These are phyloP conservation scores for Camelus dromedarius DNA, from an alignment of 2,113 vertebrate genomes.

Conservation along the genomic window DNA sequence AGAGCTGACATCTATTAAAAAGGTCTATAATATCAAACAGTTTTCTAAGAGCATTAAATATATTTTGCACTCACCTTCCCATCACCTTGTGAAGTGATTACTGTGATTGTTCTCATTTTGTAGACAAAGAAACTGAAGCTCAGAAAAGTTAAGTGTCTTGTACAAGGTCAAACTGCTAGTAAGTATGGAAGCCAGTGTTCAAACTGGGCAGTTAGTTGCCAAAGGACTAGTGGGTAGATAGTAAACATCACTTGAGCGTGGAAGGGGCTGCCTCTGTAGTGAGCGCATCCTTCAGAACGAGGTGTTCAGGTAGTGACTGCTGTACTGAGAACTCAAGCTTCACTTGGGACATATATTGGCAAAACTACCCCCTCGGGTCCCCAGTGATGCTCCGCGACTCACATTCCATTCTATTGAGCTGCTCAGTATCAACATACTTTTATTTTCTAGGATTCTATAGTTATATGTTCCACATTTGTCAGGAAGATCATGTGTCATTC, in stretches of 20 bases:
- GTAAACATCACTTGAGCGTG: background rate
- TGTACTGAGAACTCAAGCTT: background rate
- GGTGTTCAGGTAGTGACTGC: background rate
- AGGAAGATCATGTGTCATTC: background rate
- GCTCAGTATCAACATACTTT: background rate
- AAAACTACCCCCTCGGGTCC: background rate
- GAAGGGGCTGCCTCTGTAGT: background rate
- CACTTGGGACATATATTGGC: background rate
- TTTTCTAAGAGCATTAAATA: conserved; percentile 44
- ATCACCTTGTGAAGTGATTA: background rate
- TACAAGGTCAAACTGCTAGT: background rate
- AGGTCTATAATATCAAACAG: background rate
- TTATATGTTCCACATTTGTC: background rate
- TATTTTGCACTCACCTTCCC: background rate
- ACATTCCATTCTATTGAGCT: background rate
- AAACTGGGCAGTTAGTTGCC: background rate
- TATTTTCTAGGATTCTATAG: background rate
- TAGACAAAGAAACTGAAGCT: background rate
- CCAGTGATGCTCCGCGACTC: background rate
- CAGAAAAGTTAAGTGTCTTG: background rate
- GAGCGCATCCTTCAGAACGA: background rate
- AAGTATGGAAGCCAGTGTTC: background rate
- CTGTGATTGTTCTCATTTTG: background rate
- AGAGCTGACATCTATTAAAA: background rate
- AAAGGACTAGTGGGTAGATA: background rate